Evolutionary conservation across 2,113 vertebrate genomes (phyloP), one percentile per base, ranked within the genome.

Genomic region (Laticauda laticaudata): DNA sequence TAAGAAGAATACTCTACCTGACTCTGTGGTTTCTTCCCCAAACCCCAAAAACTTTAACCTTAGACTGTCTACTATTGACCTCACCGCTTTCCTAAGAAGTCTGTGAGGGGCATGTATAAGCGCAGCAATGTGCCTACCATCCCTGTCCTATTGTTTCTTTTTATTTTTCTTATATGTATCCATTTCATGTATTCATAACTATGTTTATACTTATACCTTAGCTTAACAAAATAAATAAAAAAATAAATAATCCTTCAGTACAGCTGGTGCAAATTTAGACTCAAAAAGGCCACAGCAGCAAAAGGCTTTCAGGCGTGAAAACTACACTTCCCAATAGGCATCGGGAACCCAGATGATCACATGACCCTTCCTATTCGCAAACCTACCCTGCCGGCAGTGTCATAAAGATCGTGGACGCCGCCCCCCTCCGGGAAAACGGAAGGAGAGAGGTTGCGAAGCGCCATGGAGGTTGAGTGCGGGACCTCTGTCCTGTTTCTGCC

Each of bases 391-490:
- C 54, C 45, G 7, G 94, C 95, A 93, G 94, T 2, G 45, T 26
- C 88, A 0, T 1, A 26, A 56, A 64, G 56, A 61, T 12, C 20
- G 69, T 29, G 29, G 88, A 86, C 91, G 20, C 91, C 85, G 43
- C 55, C 53, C 64, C 53, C 64, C n/a, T 4, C 45, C 45, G 90
- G 14, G 0, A 86, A 51, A 51, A 29, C 39, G 21, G 85, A 39
- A 26, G 64, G 20, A 21, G 48, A 85, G 55, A 64, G 94, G 64
- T 93, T 23, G 81, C 48, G 34, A 81, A 69, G 91, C 53, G 87
- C 87, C 14, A 92, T 97, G 95, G 96, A 95, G 92, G 93, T 92
- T 2, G 96, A 94, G 93, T 59, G 85, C 0, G 91, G 85, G 94
- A 59, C 56, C 39, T 26, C 88, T 55, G 21, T n/a, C 94, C 92